phyloP scores from a whole-genome alignment of 2,888 invertebrate species.

The Pristionchus arcanus region DNA sequence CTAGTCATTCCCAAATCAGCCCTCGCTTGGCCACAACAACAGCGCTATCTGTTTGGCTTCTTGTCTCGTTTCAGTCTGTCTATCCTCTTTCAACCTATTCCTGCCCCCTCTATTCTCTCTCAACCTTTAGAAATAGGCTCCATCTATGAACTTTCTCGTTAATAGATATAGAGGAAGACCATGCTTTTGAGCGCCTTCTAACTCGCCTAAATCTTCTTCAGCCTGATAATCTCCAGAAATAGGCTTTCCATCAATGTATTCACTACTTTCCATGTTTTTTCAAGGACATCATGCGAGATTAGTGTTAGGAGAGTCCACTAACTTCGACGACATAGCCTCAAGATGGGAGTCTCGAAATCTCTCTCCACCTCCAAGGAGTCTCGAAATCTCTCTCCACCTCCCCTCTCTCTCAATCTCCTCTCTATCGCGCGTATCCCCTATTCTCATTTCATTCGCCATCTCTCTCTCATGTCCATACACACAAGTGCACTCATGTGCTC shows the following conservation, averaged over 20 bases:
- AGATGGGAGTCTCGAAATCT: too few species aligned
- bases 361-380: background rate
- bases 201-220: too few species aligned
- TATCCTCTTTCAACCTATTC: background rate
- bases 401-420: background rate
- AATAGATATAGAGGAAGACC: too few species aligned
- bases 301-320: too few species aligned
- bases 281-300: too few species aligned
- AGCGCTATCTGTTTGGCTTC: constrained; percentile 6
- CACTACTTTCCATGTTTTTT: too few species aligned
- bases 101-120: background rate
- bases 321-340: too few species aligned
- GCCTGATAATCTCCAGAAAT: too few species aligned
- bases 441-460: constrained; percentile 31
- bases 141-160: too few species aligned
- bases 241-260: too few species aligned
- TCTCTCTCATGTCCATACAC: constrained; percentile 12
- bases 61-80: constrained; percentile 9
- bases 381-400: background rate
- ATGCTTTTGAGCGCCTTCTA: too few species aligned
- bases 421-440: constrained; percentile 3
- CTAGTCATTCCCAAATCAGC: background rate
- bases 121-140: background rate
- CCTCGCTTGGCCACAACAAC: background rate
- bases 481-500: constrained; percentile 31